Evolutionary conservation across 2,797 vertebrate species (phyloP).

Genomic region (Falco columbarius): DNA sequence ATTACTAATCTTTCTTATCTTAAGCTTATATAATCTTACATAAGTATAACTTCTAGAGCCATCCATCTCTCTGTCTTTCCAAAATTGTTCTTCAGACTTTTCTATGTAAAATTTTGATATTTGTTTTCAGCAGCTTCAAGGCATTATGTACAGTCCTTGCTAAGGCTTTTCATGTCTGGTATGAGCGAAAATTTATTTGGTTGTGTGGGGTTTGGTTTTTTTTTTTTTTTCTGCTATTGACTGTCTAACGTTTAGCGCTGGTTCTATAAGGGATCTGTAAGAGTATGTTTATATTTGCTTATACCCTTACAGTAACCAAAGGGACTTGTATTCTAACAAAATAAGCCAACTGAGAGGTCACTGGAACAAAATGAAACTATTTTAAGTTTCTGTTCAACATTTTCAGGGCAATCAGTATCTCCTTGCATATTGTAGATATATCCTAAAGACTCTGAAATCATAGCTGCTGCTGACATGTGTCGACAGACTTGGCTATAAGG

Average conservation of each 20-base stretch:
- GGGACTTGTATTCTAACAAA: background rate
- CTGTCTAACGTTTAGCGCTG: background rate
- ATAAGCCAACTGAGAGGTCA: background rate
- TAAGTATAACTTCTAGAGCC: background rate
- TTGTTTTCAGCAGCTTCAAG: background rate
- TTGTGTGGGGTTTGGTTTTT: no score
- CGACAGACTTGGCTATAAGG: accelerated
- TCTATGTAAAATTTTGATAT: background rate
- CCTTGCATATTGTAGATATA: background rate
- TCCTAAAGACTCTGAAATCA: background rate
- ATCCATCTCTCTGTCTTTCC: background rate
- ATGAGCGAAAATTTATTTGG: background rate
- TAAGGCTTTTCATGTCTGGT: background rate
- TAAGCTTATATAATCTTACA: background rate
- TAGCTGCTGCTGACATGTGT: background rate
- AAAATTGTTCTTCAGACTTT: background rate
- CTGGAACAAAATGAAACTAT: background rate
- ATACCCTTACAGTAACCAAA: background rate
- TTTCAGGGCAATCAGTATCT: background rate
- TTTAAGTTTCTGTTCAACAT: background rate
- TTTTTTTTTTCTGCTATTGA: background rate
- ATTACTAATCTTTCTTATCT: background rate
- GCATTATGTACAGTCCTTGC: background rate
- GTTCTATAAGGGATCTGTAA: background rate
- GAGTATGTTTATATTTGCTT: background rate